Evolutionary conservation across 2,797 vertebrate species (phyloP).

Genomic region (Chrysocyon brachyurus): DNA sequence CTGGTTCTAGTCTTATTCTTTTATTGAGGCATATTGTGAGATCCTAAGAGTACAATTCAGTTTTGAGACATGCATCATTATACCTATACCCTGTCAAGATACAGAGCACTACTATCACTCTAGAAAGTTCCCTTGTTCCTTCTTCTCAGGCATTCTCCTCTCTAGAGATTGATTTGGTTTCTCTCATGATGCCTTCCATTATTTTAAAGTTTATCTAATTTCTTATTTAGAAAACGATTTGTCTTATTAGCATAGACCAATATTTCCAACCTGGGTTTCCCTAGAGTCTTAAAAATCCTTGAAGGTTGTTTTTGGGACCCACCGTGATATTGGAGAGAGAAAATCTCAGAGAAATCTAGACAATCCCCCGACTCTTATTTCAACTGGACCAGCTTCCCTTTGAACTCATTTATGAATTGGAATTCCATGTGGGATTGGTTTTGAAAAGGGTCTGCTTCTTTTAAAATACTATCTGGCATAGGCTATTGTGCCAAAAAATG

Average conservation of each 20-base stretch:
- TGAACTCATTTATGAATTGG: neutral
- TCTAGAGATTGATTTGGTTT: neutral
- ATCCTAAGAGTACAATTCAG: neutral
- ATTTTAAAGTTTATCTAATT: constrained; percentile 2
- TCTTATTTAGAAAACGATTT: neutral
- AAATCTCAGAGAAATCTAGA: neutral
- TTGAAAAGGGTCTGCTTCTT: constrained; percentile 30
- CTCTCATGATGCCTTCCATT: neutral
- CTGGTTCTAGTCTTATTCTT: neutral
- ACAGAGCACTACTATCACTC: neutral
- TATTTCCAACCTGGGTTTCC: constrained; percentile 25
- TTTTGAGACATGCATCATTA: neutral
- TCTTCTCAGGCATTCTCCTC: neutral
- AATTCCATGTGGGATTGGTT: neutral
- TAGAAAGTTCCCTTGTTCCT: neutral
- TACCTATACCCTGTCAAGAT: neutral
- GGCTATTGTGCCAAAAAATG: constrained; percentile 44
- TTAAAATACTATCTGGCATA: constrained; percentile 21
- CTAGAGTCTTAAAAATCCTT: neutral
- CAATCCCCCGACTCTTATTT: neutral
- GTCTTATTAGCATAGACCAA: neutral
- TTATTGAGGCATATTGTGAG: neutral
- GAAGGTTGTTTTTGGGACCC: neutral
- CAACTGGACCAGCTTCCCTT: neutral
- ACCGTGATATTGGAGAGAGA: neutral